Evolutionary conservation across 2,113 vertebrate species (phyloP), one percentile per base, ranked within the genome.

Genomic region (Sciurus niger): DNA sequence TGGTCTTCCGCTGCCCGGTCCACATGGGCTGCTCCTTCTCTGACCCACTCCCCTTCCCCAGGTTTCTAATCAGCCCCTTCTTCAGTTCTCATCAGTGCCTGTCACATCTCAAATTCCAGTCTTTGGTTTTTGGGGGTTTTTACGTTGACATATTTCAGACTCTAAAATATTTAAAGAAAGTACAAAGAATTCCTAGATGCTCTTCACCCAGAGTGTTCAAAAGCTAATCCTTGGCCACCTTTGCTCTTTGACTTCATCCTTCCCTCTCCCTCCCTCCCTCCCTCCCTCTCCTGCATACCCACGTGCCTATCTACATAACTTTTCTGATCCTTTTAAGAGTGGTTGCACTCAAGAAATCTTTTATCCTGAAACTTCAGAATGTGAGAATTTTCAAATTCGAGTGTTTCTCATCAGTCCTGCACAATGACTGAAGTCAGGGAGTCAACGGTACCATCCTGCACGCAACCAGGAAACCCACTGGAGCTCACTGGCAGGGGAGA

Each of bases 31-130:
- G 20, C 0, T 34, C 18, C 18, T 9, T 43, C 18, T 63, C 28
- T 18, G 4, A 9, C 14, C 30, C 25, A 4, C 4, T 0, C 2
- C 6, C 16, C 25, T 8, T 6, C 7, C 13, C 7, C 18, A 8
- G 14, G 37, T 60, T 85, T 63, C 51, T 53, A 34, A 63, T 46
- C 17, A 30, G n/a, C 40, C 43, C 30, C 11, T n/a, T 53, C 20
- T 70, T 72, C 22, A 7, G 8, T 30, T 70, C 79, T 40, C 34
- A 73, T 55, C 65, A 37, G 16, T 34, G 18, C 63, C 13, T 24
- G 30, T 82, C 74, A 48, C 24, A n/a, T 40, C 25, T 48, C 6
- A 72, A n/a, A 86, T 40, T 60, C 48, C 8, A n/a, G 18, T 40
- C 8, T 13, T 67, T 51, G n/a, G 4, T n/a, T 77, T 63, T 46